phyloP scores from a whole-genome alignment of 2,888 invertebrate genomes.

The Andrena marginata region DNA sequence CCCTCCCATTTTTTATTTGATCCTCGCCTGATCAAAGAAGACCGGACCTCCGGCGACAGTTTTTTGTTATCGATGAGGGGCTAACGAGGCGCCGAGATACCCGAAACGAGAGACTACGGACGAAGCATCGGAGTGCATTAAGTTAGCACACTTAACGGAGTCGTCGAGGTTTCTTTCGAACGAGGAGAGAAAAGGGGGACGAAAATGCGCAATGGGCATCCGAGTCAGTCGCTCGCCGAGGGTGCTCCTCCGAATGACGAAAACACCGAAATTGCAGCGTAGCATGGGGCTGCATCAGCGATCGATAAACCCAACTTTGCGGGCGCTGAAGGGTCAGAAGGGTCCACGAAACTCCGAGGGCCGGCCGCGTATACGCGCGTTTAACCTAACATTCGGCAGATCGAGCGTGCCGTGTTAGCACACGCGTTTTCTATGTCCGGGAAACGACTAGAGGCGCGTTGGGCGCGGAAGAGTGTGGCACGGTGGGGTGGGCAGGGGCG shows the following conservation, averaged over 20 bases:
- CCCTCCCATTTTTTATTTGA: background rate
- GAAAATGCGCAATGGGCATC: constrained; percentile 11
- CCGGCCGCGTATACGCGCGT: constrained; percentile 60
- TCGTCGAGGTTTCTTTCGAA: background rate
- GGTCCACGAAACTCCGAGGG: constrained; percentile 67
- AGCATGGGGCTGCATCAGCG: constrained; percentile 68
- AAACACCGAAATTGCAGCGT: constrained; percentile 62
- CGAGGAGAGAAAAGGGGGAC: background rate
- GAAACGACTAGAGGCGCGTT: constrained; percentile 57
- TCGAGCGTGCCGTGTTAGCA: constrained; percentile 61
- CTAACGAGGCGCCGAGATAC: no score
- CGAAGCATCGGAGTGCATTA: background rate
- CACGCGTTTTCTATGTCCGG: constrained; percentile 69
- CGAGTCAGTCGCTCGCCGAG: constrained; percentile 24
- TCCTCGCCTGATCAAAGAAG: background rate
- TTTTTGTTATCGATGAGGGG: background rate
- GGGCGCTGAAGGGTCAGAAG: constrained; percentile 68
- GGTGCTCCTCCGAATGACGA: constrained; percentile 57
- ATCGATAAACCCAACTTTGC: constrained; percentile 72
- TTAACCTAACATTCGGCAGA: constrained; percentile 70
- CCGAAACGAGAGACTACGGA: no score
- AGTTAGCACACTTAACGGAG: background rate
- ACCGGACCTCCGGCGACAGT: background rate
- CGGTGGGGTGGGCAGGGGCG: background rate
- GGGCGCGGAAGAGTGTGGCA: constrained; percentile 32